Evolutionary conservation across 2,888 invertebrate genomes (phyloP).

Genomic region (Eutolmus rufibarbis): DNA sequence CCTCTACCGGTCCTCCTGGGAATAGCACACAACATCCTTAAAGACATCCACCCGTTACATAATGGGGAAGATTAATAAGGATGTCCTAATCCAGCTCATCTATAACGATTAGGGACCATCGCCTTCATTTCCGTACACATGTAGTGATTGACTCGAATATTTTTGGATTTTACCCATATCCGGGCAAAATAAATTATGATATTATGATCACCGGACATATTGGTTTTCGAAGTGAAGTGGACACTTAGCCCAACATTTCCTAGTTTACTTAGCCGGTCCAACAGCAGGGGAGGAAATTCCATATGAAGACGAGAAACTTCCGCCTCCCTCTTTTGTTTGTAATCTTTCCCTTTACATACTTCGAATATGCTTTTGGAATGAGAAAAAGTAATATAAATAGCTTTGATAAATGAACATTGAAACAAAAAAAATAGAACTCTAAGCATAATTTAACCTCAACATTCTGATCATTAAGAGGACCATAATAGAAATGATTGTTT

Average conservation of each 20-base stretch:
- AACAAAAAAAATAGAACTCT: background rate
- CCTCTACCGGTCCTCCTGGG: slow-evolving; percentile 39
- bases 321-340: background rate
- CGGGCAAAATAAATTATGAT: slow-evolving; percentile 14
- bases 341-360: background rate
- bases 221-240: background rate
- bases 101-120: slow-evolving; percentile 43
- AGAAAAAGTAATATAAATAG: background rate
- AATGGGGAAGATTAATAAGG: slow-evolving; percentile 44
- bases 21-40: slow-evolving; percentile 37
- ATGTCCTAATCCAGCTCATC: slow-evolving; percentile 34
- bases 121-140: slow-evolving; percentile 39
- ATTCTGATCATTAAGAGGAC: background rate
- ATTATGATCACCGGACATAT: background rate
- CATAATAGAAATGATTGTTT: background rate
- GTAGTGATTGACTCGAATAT: slow-evolving; percentile 37
- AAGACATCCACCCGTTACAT: slow-evolving; percentile 42
- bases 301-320: background rate
- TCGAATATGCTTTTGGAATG: background rate
- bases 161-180: slow-evolving; percentile 11
- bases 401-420: background rate
- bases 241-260: background rate
- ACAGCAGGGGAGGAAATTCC: background rate
- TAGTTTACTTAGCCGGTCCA: background rate
- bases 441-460: background rate